phyloP scores from a whole-genome alignment of 1,140 invertebrate species.

The Heliconius hewitsoni region DNA sequence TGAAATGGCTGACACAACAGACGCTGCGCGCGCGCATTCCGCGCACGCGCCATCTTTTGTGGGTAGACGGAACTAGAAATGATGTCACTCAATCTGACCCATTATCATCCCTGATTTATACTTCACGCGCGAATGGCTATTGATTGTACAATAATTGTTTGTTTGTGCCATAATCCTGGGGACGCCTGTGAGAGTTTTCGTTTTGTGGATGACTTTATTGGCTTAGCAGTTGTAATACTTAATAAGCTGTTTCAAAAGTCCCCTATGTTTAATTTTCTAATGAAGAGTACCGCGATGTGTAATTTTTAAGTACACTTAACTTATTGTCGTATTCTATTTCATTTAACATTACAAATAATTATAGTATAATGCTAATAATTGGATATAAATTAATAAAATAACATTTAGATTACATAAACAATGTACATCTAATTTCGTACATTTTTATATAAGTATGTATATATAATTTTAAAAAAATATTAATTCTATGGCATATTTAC shows the following conservation, averaged over 20 bases:
- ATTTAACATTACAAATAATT: neutral
- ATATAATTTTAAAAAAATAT: neutral
- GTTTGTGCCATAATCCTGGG: constrained; percentile 66
- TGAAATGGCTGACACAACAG: constrained; percentile 71
- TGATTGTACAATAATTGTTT: constrained; percentile 79
- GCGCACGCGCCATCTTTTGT: constrained; percentile 63
- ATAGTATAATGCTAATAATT: neutral
- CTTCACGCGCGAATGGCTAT: constrained; percentile 62
- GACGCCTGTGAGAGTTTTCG: constrained; percentile 56
- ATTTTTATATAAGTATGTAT: too few species aligned
- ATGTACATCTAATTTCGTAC: too few species aligned
- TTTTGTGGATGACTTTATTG: constrained; percentile 62
- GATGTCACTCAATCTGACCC: constrained; percentile 62
- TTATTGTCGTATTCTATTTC: neutral
- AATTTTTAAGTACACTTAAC: constrained; percentile 2
- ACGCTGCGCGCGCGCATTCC: constrained; percentile 58
- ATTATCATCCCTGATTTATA: constrained; percentile 76
- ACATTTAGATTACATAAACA: neutral
- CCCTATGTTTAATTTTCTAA: constrained; percentile 23
- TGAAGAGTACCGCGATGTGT: neutral
- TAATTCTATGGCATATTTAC: neutral
- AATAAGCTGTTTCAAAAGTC: constrained; percentile 33
- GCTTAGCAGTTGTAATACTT: constrained; percentile 54
- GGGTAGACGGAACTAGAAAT: constrained; percentile 56
- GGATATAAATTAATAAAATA: neutral